Evolutionary conservation across 1,140 invertebrate species (phyloP), one percentile per base, ranked within the genome.

Genomic region (Grapholita molesta): DNA sequence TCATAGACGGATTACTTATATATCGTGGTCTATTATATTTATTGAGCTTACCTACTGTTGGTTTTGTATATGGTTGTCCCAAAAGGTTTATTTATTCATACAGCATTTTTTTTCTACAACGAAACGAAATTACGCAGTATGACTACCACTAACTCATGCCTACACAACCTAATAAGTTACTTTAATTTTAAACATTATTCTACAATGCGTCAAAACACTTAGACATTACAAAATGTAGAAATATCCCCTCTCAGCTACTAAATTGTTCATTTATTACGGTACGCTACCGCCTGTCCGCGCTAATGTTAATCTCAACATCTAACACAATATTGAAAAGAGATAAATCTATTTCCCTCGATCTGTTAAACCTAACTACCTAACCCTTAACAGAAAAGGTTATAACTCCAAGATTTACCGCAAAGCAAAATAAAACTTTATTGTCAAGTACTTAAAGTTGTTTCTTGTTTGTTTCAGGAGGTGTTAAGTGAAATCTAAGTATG

Each of bases 401-500:
- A 57, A 68, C 68, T 71, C 42, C 53, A 25, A 24, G 35, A 38
- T 38, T 38, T 38, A n/a, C n/a, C 25, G 8, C 25, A 28, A 61
- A 61, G 4, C n/a, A 7, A 61, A 32, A 30, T 30, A 6, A 35
- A 35, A 55, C 30, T 18, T n/a, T 21, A 35, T 18, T 23, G 23
- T 7, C 2, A 18, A 23, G 15, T 9, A 1, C 11, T 1, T 55
- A 25, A 12, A 3, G 24, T 33, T 30, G 28, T 32, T 57, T 68
- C 12, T 7, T 1, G 28, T 33, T 8, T 68, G 52, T 32, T 23
- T 12, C 6, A 15, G 8, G 28, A 68, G 53, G 67, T 69, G 77
- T 74, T 76, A 73, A 82, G 85, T 85, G 86, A 86, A 88, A 88
- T 84, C 85, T 82, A 85, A 77, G 75, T 72, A 68, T 70, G 73